Evolutionary conservation across 64 coral and sea anemone species (phyloP), one percentile per base, ranked within the genome.

Genomic region (Stichodactyla helianthus): DNA sequence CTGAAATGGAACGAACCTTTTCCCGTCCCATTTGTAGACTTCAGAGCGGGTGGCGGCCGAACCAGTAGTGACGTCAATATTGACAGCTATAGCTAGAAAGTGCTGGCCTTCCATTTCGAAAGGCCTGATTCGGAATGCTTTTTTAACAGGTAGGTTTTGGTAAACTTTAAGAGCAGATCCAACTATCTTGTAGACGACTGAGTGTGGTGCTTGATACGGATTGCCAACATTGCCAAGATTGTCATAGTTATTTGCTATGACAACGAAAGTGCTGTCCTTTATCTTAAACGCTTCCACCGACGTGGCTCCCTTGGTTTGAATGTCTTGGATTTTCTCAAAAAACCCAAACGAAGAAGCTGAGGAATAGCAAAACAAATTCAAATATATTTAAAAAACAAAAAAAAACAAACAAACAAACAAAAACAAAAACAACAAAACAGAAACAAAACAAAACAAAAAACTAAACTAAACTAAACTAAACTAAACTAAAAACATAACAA

Each of bases 251-350:
- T 13, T 74, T 10, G 31, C 26, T 56, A 85, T 63, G 19, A 63
- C 83, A 11, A 85, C 27, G 50, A 67, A 85, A 13, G 62, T 18
- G 1, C 19, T 62, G 6, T 58, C 83, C 3, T 85, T 65, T 27
- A 85, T 64, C 7, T 31, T 14, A 15, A 85, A 85, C 17, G 58
- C 56, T 31, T 85, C 58, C 25, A 85, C 59, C 2, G 57, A 59
- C 16, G 1, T 31, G 6, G 59, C 58, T 85, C 83, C 83, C 35
- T 23, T 9, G 3, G 83, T 85, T 63, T 57, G 83, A 23, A 84
- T 55, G 6, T 58, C 55, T 84, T 84, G 82, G 51, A 84, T 20
- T 58, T 84, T 84, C 54, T 84, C 83, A 19, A 85, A 63, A 16
- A 85, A 44, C 14, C 62, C 56, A 27, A 85, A 85, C 17, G 56